phyloP scores from a whole-genome alignment of 2,113 vertebrate species.

The Engystomops pustulosus region DNA sequence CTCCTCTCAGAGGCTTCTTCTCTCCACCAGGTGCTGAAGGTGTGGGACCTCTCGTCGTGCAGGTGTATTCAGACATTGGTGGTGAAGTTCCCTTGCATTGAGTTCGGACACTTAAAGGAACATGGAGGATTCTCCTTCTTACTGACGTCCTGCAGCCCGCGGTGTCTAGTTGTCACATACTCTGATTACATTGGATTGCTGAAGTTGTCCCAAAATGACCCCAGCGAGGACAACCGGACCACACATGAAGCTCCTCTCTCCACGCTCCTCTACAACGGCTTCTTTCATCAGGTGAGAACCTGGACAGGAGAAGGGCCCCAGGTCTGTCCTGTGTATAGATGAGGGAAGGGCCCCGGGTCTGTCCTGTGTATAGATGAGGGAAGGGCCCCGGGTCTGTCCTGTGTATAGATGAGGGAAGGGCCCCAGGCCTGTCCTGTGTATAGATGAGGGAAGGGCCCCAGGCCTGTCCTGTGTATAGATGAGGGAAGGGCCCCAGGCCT shows the following conservation, averaged over 20 bases:
- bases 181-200: slow-evolving; percentile 65
- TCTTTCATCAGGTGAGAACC: slow-evolving; percentile 60
- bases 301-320: too few relatives aligned
- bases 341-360: too few relatives aligned
- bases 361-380: neutral
- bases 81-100: slow-evolving; percentile 64
- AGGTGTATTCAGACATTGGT: slow-evolving; percentile 65
- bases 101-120: slow-evolving; percentile 62
- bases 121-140: slow-evolving; percentile 69
- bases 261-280: slow-evolving; percentile 65
- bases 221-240: neutral
- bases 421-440: too few relatives aligned
- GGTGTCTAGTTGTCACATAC: slow-evolving; percentile 64
- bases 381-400: neutral
- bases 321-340: too few relatives aligned
- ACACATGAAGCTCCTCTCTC: slow-evolving; percentile 23
- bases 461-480: too few relatives aligned
- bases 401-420: too few relatives aligned
- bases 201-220: slow-evolving; percentile 41
- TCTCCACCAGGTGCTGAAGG: slow-evolving; percentile 63
- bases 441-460: too few relatives aligned
- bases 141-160: slow-evolving; percentile 39
- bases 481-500: too few relatives aligned
- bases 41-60: slow-evolving; percentile 69
- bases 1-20: neutral